Evolutionary conservation across 2,888 invertebrate genomes (phyloP), one percentile per base, ranked within the genome.

Genomic region (Nomada hirtipes): DNA sequence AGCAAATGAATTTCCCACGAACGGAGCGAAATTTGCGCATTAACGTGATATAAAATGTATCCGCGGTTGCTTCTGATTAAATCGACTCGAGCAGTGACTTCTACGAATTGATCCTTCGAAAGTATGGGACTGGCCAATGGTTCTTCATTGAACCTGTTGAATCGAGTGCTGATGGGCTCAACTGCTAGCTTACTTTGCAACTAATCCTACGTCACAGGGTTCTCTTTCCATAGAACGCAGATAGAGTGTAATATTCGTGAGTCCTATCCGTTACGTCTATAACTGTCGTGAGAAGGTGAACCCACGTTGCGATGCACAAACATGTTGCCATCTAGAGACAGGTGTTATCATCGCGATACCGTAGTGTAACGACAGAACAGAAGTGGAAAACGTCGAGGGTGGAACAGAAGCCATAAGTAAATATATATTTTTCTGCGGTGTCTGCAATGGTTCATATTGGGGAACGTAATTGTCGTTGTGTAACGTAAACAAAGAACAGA

Each of bases 361-460:
- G n/a, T 15, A n/a, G 10, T 1, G 7, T 20, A 15, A 9, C 15
- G 15, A 11, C 15, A 68, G 18, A 7, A 13, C 23, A 13, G 13
- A 55, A 68, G 23, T 57, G 2, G 15, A 23, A 36, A 57, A 57
- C 18, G 55, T 55, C 9, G 15, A 4, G 4, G 50, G 55, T 23
- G 63, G 52, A 63, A 63, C 53, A 63, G 63, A 72, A 53, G 63
- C 36, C 47, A 52, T 65, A 65, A 7, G 23, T 44, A 65, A n/a
- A 52, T 13, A 44, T 68, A 55, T 68, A 55, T 72, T 72, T 72
- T 63, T 52, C 64, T 53, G 23, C 52, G 50, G 36, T 18, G 70
- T 47, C 10, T 7, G 26, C 42, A 20, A 26, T 29, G 26, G 29
- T 26, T 15, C 26, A n/a, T n/a, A 23, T 23, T 20, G 29, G 29